Percentiles rank a stretch among this genome's conserved stretches.
Evolutionary conservation across 92 coral and sea anemone species (phyloP).

Genomic region (Actinernus sp.): DNA sequence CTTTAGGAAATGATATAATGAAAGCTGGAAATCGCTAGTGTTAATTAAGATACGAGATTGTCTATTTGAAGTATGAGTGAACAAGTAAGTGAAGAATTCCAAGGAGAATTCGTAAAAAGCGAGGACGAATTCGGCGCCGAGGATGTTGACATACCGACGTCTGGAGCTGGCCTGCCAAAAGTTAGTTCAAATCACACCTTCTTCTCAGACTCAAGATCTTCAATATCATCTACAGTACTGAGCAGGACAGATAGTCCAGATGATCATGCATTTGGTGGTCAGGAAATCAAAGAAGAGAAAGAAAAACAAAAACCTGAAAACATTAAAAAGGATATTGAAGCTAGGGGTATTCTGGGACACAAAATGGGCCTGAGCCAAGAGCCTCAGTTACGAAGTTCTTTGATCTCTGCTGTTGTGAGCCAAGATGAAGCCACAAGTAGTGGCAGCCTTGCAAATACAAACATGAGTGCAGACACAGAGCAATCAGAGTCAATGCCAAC

Average conservation of each 20-base stretch:
- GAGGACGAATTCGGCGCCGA: not conserved
- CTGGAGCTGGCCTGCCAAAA: not conserved
- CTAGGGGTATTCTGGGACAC: conserved; percentile 48
- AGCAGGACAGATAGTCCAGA: conserved; percentile 58
- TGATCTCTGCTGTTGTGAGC: conserved; percentile 34
- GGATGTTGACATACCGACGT: not conserved
- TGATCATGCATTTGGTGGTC: conserved; percentile 3
- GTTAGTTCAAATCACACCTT: not conserved
- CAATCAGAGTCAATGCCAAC: not conserved
- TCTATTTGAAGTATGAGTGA: no score
- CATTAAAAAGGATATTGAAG: conserved; percentile 42
- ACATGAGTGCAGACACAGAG: not conserved
- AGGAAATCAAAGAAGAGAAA: not conserved
- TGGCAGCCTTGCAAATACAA: not conserved
- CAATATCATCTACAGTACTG: conserved; percentile 33
- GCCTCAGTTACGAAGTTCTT: conserved; percentile 21
- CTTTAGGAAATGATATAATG: no score
- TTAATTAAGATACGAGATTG: no score
- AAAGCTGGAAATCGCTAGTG: no score
- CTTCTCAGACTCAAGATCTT: conserved; percentile 50
- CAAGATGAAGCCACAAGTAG: conserved; percentile 25
- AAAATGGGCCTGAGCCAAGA: not conserved
- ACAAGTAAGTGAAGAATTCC: not conserved
- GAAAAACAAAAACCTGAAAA: conserved; percentile 32
- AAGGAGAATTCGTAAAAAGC: not conserved